Percentiles rank a stretch among this genome's conserved stretches.
phyloP scores from a whole-genome alignment of 2,797 vertebrate species.

The Zalophus californianus region DNA sequence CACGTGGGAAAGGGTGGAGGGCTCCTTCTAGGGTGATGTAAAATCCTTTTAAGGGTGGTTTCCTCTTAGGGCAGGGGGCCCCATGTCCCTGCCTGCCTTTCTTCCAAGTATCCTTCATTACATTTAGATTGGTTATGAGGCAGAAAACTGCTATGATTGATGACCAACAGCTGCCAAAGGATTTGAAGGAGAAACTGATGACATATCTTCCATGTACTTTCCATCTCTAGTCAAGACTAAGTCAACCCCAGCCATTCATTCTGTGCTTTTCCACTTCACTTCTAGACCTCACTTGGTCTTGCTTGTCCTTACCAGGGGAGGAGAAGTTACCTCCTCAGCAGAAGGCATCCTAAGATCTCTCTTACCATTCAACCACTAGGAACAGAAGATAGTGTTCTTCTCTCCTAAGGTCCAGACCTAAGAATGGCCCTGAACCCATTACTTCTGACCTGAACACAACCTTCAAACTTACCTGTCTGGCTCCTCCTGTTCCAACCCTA shows the following conservation, averaged over 20 bases:
- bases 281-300: background rate
- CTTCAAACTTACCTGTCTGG: background rate
- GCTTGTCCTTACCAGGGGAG: background rate
- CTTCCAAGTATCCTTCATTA: background rate
- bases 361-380: background rate
- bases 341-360: background rate
- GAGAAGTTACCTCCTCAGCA: background rate
- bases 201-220: background rate
- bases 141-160: background rate
- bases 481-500: background rate
- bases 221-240: background rate
- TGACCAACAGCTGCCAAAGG: background rate
- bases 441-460: background rate
- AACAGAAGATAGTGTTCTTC: background rate
- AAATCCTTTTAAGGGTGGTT: background rate
- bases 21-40: background rate
- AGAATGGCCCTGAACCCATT: background rate
- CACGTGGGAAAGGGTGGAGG: background rate
- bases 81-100: background rate
- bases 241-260: background rate
- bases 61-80: background rate
- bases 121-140: background rate
- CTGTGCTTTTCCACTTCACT: background rate
- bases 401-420: background rate
- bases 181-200: conserved; percentile 16